Conservation (phyloP, 1,140 invertebrate genomes). For the Hermetia illucens region DNA sequence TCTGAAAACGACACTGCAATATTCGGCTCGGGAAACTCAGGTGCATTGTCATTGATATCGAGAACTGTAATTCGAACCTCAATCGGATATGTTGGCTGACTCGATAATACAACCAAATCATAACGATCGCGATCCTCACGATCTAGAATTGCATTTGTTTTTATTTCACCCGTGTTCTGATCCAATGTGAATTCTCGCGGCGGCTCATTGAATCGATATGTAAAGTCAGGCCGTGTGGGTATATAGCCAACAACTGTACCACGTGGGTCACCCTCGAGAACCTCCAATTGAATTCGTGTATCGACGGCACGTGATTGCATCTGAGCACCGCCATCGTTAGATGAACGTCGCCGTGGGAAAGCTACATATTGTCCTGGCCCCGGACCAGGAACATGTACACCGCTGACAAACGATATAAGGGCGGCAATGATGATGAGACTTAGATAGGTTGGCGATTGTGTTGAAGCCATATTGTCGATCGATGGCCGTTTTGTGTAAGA, state of each 20-base stretch:
- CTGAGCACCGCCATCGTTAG: slow-evolving; percentile 29
- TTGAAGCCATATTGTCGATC: too few relatives aligned
- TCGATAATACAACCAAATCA: slow-evolving; percentile 78
- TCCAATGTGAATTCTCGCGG: slow-evolving; percentile 71
- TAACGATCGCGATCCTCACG: slow-evolving; percentile 70
- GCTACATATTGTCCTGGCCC: slow-evolving; percentile 9
- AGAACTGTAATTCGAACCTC: slow-evolving; percentile 74
- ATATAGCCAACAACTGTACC: slow-evolving; percentile 73
- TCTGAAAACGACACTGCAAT: slow-evolving; percentile 81
- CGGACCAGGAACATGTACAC: slow-evolving; percentile 5
- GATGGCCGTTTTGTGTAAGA: too few relatives aligned
- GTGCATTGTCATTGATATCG: slow-evolving; percentile 82
- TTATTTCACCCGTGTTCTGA: slow-evolving; percentile 64
- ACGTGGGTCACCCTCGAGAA: slow-evolving; percentile 66
- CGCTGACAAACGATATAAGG: neutral
- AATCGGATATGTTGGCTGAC: slow-evolving; percentile 84
- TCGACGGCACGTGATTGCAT: slow-evolving; percentile 79
- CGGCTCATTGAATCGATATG: slow-evolving; percentile 81
- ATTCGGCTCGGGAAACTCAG: slow-evolving; percentile 75
- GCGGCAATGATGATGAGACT: too few relatives aligned
- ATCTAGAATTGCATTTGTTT: slow-evolving; percentile 65
- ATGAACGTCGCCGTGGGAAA: slow-evolving; percentile 20
- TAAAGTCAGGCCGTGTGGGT: slow-evolving; percentile 73
- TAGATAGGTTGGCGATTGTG: too few relatives aligned
- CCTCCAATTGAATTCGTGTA: slow-evolving; percentile 68